Evolutionary conservation across 2,797 vertebrate genomes (phyloP).

Genomic region (Pelodytes ibericus): DNA sequence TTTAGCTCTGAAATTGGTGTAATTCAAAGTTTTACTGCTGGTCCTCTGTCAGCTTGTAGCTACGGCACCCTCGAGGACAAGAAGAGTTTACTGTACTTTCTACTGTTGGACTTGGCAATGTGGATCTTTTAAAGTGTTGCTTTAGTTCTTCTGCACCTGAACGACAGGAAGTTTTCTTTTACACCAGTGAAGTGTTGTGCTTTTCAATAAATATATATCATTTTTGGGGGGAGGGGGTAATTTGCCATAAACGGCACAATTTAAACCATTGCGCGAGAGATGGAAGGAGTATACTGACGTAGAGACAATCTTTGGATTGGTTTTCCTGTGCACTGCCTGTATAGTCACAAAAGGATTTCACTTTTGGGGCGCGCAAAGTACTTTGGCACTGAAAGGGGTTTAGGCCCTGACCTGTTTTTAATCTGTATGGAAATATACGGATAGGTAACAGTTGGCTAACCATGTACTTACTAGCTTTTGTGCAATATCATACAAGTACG

Average conservation of each 20-base stretch:
- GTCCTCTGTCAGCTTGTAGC: too few relatives aligned
- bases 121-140: too few relatives aligned
- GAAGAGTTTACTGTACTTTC: too few relatives aligned
- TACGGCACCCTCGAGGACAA: too few relatives aligned
- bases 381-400: background rate
- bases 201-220: too few relatives aligned
- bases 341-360: background rate
- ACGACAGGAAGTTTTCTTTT: too few relatives aligned
- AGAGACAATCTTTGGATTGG: background rate
- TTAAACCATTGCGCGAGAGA: background rate
- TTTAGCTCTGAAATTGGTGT: too few relatives aligned
- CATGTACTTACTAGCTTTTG: conserved; percentile 77
- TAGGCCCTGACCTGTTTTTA: conserved; percentile 56
- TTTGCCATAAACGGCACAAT: background rate
- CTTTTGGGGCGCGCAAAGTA: background rate
- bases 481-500: conserved; percentile 81
- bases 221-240: too few relatives aligned
- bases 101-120: too few relatives aligned
- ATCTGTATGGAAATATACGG: conserved; percentile 60
- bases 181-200: too few relatives aligned
- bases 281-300: background rate
- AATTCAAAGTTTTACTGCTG: too few relatives aligned
- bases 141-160: too few relatives aligned
- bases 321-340: background rate
- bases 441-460: conserved; percentile 56